Conservation (phyloP, 2,888 invertebrate species). For the Cosmorhoe ocellata region DNA sequence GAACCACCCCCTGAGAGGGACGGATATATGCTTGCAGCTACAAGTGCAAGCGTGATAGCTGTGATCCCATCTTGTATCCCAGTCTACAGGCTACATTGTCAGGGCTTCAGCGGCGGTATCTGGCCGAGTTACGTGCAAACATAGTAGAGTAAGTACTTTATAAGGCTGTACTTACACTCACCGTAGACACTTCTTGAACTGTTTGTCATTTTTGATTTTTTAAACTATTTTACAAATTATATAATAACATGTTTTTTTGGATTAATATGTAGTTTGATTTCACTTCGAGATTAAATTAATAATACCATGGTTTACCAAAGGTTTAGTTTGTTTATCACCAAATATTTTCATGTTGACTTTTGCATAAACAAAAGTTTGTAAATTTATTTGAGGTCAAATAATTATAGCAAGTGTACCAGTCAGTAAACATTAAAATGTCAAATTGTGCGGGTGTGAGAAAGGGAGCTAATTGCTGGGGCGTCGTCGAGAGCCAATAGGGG, state of each 20-base stretch:
- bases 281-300: too few species aligned
- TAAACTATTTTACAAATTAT: neutral
- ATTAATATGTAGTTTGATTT: too few species aligned
- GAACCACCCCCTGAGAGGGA: constrained; percentile 77
- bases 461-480: constrained; percentile 76
- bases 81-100: constrained; percentile 82
- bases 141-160: constrained; percentile 48
- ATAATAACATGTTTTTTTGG: too few species aligned
- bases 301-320: too few species aligned
- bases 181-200: neutral
- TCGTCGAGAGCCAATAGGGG: constrained; percentile 64
- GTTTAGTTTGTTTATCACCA: too few species aligned
- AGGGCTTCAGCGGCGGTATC: constrained; percentile 69
- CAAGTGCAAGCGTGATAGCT: constrained; percentile 57
- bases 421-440: constrained; percentile 79
- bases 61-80: constrained; percentile 85
- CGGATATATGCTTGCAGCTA: constrained; percentile 29
- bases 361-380: too few species aligned
- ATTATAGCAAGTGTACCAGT: constrained; percentile 40
- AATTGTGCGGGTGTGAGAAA: constrained; percentile 60
- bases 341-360: too few species aligned
- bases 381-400: too few species aligned
- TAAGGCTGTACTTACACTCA: constrained; percentile 31
- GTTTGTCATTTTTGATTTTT: neutral
- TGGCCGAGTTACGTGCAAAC: constrained; percentile 66